These are phyloP conservation scores for Actenoides lindsayi DNA, from an alignment of 2,113 vertebrate species.

Conservation along the genomic window DNA sequence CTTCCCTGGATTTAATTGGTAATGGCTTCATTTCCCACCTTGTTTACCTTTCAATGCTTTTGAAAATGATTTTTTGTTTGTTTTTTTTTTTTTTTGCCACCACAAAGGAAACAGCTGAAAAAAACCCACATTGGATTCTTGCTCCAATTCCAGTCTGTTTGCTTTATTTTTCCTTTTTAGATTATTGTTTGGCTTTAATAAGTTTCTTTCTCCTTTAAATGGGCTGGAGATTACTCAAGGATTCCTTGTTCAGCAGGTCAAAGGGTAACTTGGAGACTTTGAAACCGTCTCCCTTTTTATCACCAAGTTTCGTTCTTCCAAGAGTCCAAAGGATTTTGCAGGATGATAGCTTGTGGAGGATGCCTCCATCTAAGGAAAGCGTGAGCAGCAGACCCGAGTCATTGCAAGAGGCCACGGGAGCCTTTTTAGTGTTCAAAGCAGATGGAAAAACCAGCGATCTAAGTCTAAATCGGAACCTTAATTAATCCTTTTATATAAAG, in stretches of 20 bases:
- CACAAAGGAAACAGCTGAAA: not conserved
- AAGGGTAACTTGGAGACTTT: slow-evolving; percentile 63
- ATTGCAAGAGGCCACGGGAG: not conserved
- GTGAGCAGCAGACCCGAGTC: slow-evolving; percentile 29
- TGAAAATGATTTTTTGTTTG: not conserved
- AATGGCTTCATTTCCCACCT: slow-evolving; percentile 15
- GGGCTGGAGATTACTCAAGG: slow-evolving; percentile 47
- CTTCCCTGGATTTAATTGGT: not conserved
- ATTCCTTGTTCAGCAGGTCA: slow-evolving; percentile 62
- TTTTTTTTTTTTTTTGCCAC: not conserved
- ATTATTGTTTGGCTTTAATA: slow-evolving; percentile 56
- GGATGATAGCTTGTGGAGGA: slow-evolving; percentile 17
- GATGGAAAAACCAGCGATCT: not conserved
- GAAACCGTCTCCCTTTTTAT: slow-evolving; percentile 62
- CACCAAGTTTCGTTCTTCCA: slow-evolving; percentile 41
- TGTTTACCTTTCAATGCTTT: slow-evolving; percentile 26
- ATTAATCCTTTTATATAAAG: not conserved
- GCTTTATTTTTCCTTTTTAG: slow-evolving; percentile 58
- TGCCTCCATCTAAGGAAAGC: slow-evolving; percentile 39
- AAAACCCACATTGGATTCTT: not conserved
- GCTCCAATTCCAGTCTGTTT: slow-evolving; percentile 12
- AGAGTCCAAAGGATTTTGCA: slow-evolving; percentile 65
- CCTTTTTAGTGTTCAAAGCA: not conserved
- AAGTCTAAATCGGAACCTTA: not conserved
- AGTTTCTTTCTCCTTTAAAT: slow-evolving; percentile 68